phyloP scores from a whole-genome alignment of 2,797 vertebrate species.

The Mus caroli region DNA sequence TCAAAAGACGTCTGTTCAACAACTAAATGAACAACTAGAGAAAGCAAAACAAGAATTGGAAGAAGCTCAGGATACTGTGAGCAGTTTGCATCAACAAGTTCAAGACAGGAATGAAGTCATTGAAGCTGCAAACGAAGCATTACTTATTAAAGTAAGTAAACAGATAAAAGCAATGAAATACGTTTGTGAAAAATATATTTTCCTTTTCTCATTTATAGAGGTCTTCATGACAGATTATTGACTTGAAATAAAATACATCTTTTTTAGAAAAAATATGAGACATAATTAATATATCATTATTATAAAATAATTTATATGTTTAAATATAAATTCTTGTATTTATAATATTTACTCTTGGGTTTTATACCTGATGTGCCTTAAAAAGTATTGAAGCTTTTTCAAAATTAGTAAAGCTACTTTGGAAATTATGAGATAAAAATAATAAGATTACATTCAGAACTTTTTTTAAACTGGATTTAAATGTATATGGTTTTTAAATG shows the following conservation, averaged over 20 bases:
- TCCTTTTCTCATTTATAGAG: slow-evolving; percentile 43
- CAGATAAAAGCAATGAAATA: slow-evolving; percentile 19
- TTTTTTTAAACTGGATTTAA: slow-evolving; percentile 10
- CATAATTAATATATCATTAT: slow-evolving; percentile 31
- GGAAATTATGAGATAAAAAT: slow-evolving; percentile 61
- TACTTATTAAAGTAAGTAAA: slow-evolving; percentile 91
- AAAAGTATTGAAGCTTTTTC: slow-evolving; percentile 61
- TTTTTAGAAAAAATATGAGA: slow-evolving; percentile 30
- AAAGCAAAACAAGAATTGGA: slow-evolving; percentile 89
- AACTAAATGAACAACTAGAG: slow-evolving; percentile 89
- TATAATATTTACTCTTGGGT: slow-evolving; percentile 21
- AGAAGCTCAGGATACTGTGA: slow-evolving; percentile 86
- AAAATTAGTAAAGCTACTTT: slow-evolving; percentile 40
- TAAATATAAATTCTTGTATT: slow-evolving; percentile 1
- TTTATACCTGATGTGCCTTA: background rate
- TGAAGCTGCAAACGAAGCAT: slow-evolving; percentile 88
- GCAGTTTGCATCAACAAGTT: slow-evolving; percentile 89
- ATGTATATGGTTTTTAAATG: slow-evolving; percentile 34
- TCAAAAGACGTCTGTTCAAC: slow-evolving; percentile 90
- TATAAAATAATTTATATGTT: slow-evolving; percentile 22
- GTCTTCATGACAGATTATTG: slow-evolving; percentile 20
- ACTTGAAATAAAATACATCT: slow-evolving; percentile 48
- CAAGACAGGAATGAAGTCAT: slow-evolving; percentile 87
- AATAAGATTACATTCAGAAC: background rate
- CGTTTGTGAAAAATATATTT: slow-evolving; percentile 39